phyloP scores from a whole-genome alignment of 2,888 invertebrate genomes.

The Gymnosoma rotundatum region DNA sequence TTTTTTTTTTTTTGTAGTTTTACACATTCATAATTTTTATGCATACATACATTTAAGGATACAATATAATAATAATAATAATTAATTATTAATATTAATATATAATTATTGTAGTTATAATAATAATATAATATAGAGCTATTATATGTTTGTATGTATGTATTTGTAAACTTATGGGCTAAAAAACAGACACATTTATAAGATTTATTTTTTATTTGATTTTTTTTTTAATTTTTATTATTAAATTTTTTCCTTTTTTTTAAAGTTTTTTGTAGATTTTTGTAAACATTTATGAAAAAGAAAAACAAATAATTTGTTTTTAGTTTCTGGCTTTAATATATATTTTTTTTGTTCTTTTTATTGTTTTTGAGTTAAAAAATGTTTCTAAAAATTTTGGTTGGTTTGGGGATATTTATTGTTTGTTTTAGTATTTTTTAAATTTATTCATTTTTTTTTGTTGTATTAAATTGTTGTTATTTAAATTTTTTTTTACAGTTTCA shows the following conservation, averaged over 20 bases:
- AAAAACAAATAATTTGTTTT: slow-evolving; percentile 62
- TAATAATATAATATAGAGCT: slow-evolving; percentile 58
- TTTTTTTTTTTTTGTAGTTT: slow-evolving; percentile 56
- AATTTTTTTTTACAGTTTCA: slow-evolving; percentile 54
- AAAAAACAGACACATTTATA: slow-evolving; percentile 78
- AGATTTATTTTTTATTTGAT: slow-evolving; percentile 69
- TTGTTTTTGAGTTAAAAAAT: slow-evolving; percentile 75
- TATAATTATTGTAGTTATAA: slow-evolving; percentile 54
- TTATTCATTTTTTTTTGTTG: slow-evolving; percentile 57
- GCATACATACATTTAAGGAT: slow-evolving; percentile 70
- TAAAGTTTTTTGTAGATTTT: slow-evolving; percentile 29
- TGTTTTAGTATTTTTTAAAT: slow-evolving; percentile 58
- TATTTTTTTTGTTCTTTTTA: slow-evolving; percentile 57
- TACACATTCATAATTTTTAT: slow-evolving; percentile 70
- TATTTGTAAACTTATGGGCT: slow-evolving; percentile 77
- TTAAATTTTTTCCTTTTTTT: slow-evolving; percentile 61
- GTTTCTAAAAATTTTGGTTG: slow-evolving; percentile 74
- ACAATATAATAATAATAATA: slow-evolving; percentile 63
- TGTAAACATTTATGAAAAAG: slow-evolving; percentile 68
- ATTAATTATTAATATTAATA: slow-evolving; percentile 51
- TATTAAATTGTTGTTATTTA: slow-evolving; percentile 65
- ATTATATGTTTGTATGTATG: slow-evolving; percentile 57
- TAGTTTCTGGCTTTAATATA: slow-evolving; percentile 16
- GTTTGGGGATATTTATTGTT: slow-evolving; percentile 69
- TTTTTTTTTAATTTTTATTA: slow-evolving; percentile 64